Evolutionary conservation across 2,888 invertebrate genomes (phyloP).

Genomic region (Epicampocera succincta): DNA sequence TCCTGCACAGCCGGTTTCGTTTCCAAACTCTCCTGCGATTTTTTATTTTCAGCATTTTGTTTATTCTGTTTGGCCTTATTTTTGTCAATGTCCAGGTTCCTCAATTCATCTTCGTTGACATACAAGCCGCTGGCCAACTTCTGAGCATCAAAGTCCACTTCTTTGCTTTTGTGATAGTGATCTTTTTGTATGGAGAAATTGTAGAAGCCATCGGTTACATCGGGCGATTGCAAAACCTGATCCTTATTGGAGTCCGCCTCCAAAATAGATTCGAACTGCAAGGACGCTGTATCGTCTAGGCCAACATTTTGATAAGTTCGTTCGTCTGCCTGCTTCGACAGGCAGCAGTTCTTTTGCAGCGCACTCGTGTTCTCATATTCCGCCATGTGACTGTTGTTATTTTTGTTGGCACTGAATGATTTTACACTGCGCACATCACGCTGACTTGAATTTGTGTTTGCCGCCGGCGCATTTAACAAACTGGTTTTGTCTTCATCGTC

Average conservation of each 20-base stretch:
- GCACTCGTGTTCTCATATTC: conserved; percentile 74
- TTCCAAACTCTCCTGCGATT: conserved; percentile 60
- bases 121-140: conserved; percentile 78
- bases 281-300: conserved; percentile 79
- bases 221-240: conserved; percentile 78
- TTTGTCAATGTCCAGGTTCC: conserved; percentile 78
- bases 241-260: conserved; percentile 79
- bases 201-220: conserved; percentile 81
- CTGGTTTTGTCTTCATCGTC: conserved; percentile 73
- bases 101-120: conserved; percentile 79
- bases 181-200: conserved; percentile 81
- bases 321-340: conserved; percentile 60
- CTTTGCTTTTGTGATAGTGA: conserved; percentile 79
- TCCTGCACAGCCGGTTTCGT: conserved; percentile 27
- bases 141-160: conserved; percentile 75
- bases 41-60: conserved; percentile 56
- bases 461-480: background rate
- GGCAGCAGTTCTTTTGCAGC: conserved; percentile 9
- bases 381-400: conserved; percentile 65
- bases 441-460: background rate
- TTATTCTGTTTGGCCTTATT: conserved; percentile 67
- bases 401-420: conserved; percentile 52
- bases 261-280: conserved; percentile 81
- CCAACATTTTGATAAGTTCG: conserved; percentile 78
- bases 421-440: conserved; percentile 49